phyloP scores from a whole-genome alignment of 2,797 vertebrate species.

The Sebastiscus tertius region DNA sequence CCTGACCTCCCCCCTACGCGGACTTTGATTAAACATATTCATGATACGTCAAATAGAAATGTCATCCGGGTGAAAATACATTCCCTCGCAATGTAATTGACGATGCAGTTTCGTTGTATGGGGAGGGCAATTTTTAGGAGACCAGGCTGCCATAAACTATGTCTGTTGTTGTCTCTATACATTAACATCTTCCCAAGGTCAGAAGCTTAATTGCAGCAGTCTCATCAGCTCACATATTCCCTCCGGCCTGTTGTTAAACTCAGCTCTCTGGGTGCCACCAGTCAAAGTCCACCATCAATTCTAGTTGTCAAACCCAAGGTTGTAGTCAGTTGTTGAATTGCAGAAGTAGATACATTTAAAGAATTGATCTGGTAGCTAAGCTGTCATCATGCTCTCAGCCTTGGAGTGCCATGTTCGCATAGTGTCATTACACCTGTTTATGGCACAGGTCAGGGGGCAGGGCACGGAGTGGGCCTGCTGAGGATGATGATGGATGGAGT shows the following conservation, averaged over 20 bases:
- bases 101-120: neutral
- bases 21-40: neutral
- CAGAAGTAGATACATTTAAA: conserved; percentile 33
- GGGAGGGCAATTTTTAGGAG: neutral
- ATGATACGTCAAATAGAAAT: neutral
- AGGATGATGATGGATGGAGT: conserved; percentile 45
- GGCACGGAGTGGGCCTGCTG: conserved; percentile 26
- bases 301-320: conserved; percentile 39
- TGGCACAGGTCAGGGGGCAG: conserved; percentile 60
- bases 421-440: conserved; percentile 61
- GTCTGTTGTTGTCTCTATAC: neutral
- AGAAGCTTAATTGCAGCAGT: conserved; percentile 26
- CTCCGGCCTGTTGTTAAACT: conserved; percentile 15
- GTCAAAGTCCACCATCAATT: conserved; percentile 18
- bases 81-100: neutral
- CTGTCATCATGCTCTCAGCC: conserved; percentile 49
- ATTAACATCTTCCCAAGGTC: conserved; percentile 25
- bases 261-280: neutral
- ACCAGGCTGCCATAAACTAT: neutral
- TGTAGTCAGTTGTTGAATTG: conserved; percentile 18
- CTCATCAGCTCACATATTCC: conserved; percentile 9
- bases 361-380: conserved; percentile 49
- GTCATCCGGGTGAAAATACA: neutral
- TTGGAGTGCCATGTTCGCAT: conserved; percentile 45
- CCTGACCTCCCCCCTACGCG: neutral